Evolutionary conservation across 2,888 invertebrate genomes (phyloP).

Genomic region (Ypsolopha sequella): DNA sequence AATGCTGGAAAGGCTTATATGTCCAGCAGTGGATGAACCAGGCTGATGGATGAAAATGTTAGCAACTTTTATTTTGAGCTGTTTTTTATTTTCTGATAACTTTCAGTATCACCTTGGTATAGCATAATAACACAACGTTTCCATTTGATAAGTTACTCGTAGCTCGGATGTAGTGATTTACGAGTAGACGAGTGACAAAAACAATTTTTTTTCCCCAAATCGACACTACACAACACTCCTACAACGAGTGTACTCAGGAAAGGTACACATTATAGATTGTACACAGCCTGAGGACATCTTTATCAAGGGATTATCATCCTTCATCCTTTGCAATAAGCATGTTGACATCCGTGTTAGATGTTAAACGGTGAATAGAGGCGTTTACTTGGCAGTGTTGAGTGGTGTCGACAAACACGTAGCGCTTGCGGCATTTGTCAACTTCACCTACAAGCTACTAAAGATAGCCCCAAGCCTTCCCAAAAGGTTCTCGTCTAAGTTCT

Average conservation of each 20-base stretch:
- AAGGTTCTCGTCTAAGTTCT: no score
- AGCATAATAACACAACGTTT: no score
- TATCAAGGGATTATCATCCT: no score
- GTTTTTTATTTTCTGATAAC: no score
- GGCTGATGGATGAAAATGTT: no score
- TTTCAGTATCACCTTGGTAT: no score
- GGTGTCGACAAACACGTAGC: constrained; percentile 39
- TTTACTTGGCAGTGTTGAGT: constrained; percentile 20
- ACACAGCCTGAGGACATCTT: no score
- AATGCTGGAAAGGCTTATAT: no score
- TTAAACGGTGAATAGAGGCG: background rate
- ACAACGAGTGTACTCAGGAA: background rate
- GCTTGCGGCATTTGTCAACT: constrained; percentile 50
- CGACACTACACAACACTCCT: background rate
- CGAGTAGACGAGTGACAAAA: background rate
- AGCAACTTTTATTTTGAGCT: no score
- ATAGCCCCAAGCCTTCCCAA: no score
- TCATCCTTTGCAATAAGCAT: background rate
- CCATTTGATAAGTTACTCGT: background rate
- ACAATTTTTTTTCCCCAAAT: constrained; percentile 7
- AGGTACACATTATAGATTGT: constrained; percentile 10
- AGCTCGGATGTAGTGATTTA: background rate
- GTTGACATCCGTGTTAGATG: background rate
- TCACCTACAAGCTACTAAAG: constrained; percentile 26
- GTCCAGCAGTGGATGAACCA: no score